phyloP scores from a whole-genome alignment of 2,888 invertebrate species.

The Lumbricus terrestris region DNA sequence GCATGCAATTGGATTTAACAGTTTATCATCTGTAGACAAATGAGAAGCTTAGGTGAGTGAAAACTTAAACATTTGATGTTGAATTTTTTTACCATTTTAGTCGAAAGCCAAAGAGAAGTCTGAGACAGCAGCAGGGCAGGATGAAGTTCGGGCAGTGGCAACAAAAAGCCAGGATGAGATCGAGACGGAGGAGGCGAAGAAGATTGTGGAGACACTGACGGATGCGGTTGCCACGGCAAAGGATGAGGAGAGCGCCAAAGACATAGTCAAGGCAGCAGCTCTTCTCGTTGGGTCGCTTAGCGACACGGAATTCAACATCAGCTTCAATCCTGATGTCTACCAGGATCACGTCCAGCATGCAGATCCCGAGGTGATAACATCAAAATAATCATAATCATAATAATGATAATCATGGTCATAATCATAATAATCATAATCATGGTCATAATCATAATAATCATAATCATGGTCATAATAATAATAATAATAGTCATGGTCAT shows the following conservation, averaged over 20 bases:
- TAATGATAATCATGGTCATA: no score
- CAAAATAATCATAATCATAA: no score
- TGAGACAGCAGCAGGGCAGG: constrained; percentile 15
- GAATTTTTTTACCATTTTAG: not conserved
- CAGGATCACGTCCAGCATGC: constrained; percentile 88
- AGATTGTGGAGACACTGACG: constrained; percentile 69
- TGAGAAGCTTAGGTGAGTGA: not conserved
- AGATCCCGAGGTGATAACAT: constrained; percentile 65
- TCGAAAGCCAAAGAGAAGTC: constrained; percentile 7
- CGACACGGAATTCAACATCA: constrained; percentile 92
- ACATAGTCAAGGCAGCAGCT: constrained; percentile 82
- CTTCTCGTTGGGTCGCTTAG: constrained; percentile 88
- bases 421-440: no score
- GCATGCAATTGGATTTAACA: not conserved
- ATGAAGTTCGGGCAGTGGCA: not conserved
- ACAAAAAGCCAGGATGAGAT: constrained; percentile 38
- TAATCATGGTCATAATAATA: no score
- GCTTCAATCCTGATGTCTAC: constrained; percentile 97
- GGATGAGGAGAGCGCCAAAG: constrained; percentile 65
- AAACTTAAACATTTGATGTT: not conserved
- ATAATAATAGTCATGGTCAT: no score
- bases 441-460: no score
- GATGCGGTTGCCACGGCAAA: constrained; percentile 14
- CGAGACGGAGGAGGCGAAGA: constrained; percentile 72
- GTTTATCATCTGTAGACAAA: not conserved